A percentile compares a stretch with the other conserved stretches of the same genome.
phyloP scores from a whole-genome alignment of 1,140 invertebrate genomes.

The Diploscapter pachys region DNA sequence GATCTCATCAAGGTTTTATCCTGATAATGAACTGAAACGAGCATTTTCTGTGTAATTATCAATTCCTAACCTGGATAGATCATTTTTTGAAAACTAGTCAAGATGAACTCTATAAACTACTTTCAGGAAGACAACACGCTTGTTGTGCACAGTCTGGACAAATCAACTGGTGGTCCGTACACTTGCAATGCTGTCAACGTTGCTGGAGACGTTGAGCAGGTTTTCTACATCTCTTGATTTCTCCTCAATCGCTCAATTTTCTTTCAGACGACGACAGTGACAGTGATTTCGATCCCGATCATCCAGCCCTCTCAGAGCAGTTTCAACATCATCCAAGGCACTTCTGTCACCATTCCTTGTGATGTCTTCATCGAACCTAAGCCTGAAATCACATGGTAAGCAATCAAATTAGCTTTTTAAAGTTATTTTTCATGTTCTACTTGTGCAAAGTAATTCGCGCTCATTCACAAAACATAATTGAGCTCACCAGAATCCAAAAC shows the following conservation, averaged over 20 bases:
- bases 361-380: constrained; percentile 46
- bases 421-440: constrained; percentile 2
- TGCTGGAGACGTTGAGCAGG: constrained; percentile 53
- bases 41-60: constrained; percentile 56
- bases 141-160: constrained; percentile 60
- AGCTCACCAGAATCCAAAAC: too few species aligned
- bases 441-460: neutral
- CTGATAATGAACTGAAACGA: neutral
- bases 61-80: too few species aligned
- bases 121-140: constrained; percentile 60
- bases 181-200: constrained; percentile 59
- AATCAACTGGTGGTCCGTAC: constrained; percentile 59
- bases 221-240: constrained; percentile 36
- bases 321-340: constrained; percentile 47
- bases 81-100: too few species aligned
- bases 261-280: constrained; percentile 13
- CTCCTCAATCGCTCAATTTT: constrained; percentile 43
- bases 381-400: constrained; percentile 46
- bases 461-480: too few species aligned
- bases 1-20: too few species aligned
- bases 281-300: constrained; percentile 38
- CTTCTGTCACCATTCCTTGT: constrained; percentile 44
- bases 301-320: constrained; percentile 44
- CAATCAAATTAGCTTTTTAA: constrained; percentile 17
- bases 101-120: neutral